Conservation (phyloP, 2,888 invertebrate genomes). For the Drosophila barbarae region DNA sequence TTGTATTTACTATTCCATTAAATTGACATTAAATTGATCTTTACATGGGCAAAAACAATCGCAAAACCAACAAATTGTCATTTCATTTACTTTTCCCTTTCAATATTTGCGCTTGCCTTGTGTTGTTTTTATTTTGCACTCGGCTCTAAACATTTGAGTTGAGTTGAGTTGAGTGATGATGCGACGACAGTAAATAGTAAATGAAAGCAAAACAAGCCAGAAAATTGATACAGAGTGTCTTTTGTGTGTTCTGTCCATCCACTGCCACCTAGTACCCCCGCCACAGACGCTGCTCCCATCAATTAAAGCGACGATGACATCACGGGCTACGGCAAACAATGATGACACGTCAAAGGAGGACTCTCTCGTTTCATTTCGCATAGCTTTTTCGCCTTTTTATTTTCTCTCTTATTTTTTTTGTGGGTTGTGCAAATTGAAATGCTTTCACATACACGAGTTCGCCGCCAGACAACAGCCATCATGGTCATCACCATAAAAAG, state of each 20-base stretch:
- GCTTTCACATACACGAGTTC: slow-evolving; percentile 29
- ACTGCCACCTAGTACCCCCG: neutral
- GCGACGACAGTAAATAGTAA: slow-evolving; percentile 49
- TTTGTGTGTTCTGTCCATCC: slow-evolving; percentile 16
- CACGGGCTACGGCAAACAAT: slow-evolving; percentile 33
- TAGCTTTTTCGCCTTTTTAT: slow-evolving; percentile 4
- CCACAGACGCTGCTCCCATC: slow-evolving; percentile 8
- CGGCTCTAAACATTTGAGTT: slow-evolving; percentile 20
- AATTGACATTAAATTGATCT: slow-evolving; percentile 20
- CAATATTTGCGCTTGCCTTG: slow-evolving; percentile 5
- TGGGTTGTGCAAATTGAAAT: slow-evolving; percentile 34
- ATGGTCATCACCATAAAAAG: slow-evolving; percentile 39
- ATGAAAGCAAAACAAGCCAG: slow-evolving; percentile 49
- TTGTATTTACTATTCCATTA: neutral
- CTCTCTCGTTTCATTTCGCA: slow-evolving; percentile 20
- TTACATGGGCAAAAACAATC: slow-evolving; percentile 13
- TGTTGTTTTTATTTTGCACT: slow-evolving; percentile 22
- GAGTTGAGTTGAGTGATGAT: slow-evolving; percentile 8
- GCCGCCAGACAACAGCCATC: slow-evolving; percentile 16
- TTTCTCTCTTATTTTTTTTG: neutral
- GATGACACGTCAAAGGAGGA: slow-evolving; percentile 37
- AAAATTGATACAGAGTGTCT: slow-evolving; percentile 56
- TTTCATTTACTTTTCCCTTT: slow-evolving; percentile 21
- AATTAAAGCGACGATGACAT: slow-evolving; percentile 44
- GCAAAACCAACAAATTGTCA: slow-evolving; percentile 20